Conservation (phyloP, 64 coral and sea anemone species). For the Trachythela sp. region DNA sequence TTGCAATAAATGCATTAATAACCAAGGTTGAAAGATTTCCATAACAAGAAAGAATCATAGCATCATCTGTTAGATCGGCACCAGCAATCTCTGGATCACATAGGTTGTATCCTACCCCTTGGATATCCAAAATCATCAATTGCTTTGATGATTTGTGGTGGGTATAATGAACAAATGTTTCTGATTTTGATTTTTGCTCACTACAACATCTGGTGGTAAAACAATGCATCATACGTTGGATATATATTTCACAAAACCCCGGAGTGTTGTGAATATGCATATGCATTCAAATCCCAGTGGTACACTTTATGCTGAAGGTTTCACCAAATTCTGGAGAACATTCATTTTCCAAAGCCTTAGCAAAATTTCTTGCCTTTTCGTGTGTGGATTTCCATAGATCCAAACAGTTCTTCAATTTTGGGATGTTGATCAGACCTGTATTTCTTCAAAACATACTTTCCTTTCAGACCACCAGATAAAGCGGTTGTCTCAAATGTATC, state of each 20-base stretch:
- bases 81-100: slow-evolving; percentile 62
- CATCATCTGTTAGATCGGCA: not conserved
- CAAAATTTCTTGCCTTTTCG: slow-evolving; percentile 62
- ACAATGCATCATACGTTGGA: not conserved
- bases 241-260: not conserved
- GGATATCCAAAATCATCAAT: slow-evolving; percentile 63
- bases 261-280: not conserved
- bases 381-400: slow-evolving; percentile 25
- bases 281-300: not conserved
- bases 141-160: slow-evolving; percentile 39
- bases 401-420: slow-evolving; percentile 42
- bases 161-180: slow-evolving; percentile 63
- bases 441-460: slow-evolving; percentile 52
- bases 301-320: not conserved
- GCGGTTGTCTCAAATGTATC: slow-evolving; percentile 32
- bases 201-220: not conserved
- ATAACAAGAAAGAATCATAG: not conserved
- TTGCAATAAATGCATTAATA: not conserved
- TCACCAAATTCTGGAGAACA: not conserved
- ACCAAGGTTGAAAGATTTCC: not conserved
- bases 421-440: slow-evolving; percentile 42
- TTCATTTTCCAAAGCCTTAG: slow-evolving; percentile 9
- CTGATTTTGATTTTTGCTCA: slow-evolving; percentile 43
- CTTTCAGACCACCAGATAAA: not conserved
- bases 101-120: slow-evolving; percentile 47